Evolutionary conservation across 2,797 vertebrate species (phyloP), one percentile per base, ranked within the genome.

Genomic region (Spondyliosoma cantharus): DNA sequence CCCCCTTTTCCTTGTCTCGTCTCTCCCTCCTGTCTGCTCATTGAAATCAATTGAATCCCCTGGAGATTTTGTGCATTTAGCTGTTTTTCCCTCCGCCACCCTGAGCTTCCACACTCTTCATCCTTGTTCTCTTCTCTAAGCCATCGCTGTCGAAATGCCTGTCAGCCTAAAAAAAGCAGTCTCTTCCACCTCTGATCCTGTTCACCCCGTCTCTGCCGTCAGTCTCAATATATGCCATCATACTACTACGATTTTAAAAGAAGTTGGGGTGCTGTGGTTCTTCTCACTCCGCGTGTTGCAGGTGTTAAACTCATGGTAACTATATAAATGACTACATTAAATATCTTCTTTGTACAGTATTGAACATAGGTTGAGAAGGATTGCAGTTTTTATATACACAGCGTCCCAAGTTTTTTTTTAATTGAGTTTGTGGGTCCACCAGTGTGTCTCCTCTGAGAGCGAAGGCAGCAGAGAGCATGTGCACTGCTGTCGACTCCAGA

Each of bases 191-290:
- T 50, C 60, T 22, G 62, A 67, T 50, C 63, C 83, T 11, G 42
- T 42, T 58, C 53, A 17, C 64, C 56, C 24, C 20, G 16, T 79
- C 58, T 77, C 67, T 76, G 57, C 74, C 65, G 78, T 76, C 77
- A 84, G 85, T 92, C 79, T 83, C 71, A 83, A 57, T 68, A 74
- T 29, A 74, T 3, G 27, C 65, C 72, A 13, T 60, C 54, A 8
- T 85, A 37, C 37, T 9, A 37, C 37, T 37, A 9, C 37, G 9
- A 11, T 37, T 37, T 37, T 37, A 37, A 37, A 37, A 37, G 37
- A 37, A 37, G 37, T 37, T 37, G 37, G 37, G 37, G 7, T 11
- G 37, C 37, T 37, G 37, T 37, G 37, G 37, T 11, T 37, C 37
- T 37, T 37, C 37, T 37, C 37, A 37, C 37, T 37, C 9, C 9